These are phyloP conservation scores for Corythaeola cristata DNA, from an alignment of 2,113 vertebrate species.

Conservation along the genomic window DNA sequence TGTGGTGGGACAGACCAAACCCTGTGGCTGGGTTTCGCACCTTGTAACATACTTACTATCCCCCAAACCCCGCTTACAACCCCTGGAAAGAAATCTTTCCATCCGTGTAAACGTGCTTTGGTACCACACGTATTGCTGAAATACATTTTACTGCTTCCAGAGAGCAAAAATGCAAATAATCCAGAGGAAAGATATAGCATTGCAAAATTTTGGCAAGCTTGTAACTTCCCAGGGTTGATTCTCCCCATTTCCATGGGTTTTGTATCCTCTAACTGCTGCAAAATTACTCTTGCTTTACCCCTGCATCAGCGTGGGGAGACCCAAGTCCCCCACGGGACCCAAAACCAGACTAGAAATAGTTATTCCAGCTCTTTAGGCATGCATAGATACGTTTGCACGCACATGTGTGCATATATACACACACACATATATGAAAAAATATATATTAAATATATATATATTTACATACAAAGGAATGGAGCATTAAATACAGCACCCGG, in stretches of 20 bases:
- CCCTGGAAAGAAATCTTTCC: background rate
- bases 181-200: background rate
- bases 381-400: rapidly evolving
- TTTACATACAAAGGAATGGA: background rate
- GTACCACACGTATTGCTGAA: background rate
- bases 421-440: background rate
- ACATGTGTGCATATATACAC: rapidly evolving
- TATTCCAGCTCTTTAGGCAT: background rate
- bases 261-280: background rate
- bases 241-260: rapidly evolving
- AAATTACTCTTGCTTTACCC: background rate
- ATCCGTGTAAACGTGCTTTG: background rate
- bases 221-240: rapidly evolving
- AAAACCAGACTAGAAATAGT: background rate
- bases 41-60: background rate
- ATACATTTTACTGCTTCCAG: background rate
- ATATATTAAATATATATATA: background rate
- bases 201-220: background rate
- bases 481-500: background rate
- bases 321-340: background rate
- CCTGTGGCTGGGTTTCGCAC: background rate
- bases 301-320: background rate
- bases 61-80: background rate
- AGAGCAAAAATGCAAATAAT: rapidly evolving
- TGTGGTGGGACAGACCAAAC: background rate